Evolutionary conservation across 2,888 invertebrate species (phyloP), one percentile per base, ranked within the genome.

Genomic region (Melieria omissa): DNA sequence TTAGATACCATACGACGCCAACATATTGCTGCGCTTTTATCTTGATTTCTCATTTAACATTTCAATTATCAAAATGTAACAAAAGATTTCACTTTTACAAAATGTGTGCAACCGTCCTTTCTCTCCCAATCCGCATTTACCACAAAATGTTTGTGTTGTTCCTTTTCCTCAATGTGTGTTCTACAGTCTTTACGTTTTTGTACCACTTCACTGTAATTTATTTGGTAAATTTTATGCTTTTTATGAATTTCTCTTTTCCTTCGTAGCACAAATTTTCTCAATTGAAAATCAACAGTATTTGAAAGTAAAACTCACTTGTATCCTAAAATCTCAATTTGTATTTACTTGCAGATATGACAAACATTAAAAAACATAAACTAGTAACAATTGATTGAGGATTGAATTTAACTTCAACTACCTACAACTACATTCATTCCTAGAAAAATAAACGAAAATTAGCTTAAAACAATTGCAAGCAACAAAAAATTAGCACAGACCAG

Each of bases 301-400:
- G 29, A 29, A 29, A 29, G 29, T 29, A 61, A 68, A 62, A 54
- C 61, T 62, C 62, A 68, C 60, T 69, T 49, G 16, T 69, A 54
- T 69, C 60, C 46, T 69, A 14, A 69, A 68, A 49, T 69, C 49
- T 67, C 61, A 52, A 57, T 70, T 84, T 84, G 80, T 83, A 79
- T 84, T 80, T 84, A 81, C 80, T 84, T 84, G 79, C 84, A 84
- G 84, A 85, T 84, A 83, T 79, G 76, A 78, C 76, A 81, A 84
- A 83, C 84, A 83, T 80, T 83, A 83, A 81, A 74, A 80, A 71
- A 73, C 63, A 66, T 63, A 71, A 71, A 68, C 41, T 70, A 74
- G 76, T 29, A 54, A 47, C 41, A 62, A 55, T 63, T 69, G 69
- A 63, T 69, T 69, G 62, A 69, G 69, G 75, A 75, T 71, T 73